phyloP scores from a whole-genome alignment of 2,888 invertebrate species.

The Microctonus brassicae region DNA sequence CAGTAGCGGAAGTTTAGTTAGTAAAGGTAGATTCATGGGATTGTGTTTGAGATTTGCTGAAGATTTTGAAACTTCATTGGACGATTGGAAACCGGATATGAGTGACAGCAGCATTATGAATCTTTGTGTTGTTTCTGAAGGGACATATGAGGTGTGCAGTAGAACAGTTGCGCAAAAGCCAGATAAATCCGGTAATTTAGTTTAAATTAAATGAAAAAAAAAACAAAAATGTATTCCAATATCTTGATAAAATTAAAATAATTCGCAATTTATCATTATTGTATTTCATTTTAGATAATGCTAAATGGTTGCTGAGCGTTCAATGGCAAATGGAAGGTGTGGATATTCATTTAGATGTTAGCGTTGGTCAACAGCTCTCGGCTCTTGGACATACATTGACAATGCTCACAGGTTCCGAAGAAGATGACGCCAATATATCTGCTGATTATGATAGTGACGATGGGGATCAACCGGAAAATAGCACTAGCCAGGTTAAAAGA shows the following conservation, averaged over 20 bases:
- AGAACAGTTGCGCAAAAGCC: slow-evolving; percentile 90
- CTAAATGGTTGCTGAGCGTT: slow-evolving; percentile 98
- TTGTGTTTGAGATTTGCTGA: slow-evolving; percentile 95
- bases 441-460: slow-evolving; percentile 84
- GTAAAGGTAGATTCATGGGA: slow-evolving; percentile 90
- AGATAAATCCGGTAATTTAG: slow-evolving; percentile 74
- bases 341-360: slow-evolving; percentile 95
- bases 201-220: neutral
- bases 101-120: slow-evolving; percentile 86
- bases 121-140: slow-evolving; percentile 97
- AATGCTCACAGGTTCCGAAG: slow-evolving; percentile 92
- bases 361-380: slow-evolving; percentile 95
- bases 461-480: slow-evolving; percentile 77
- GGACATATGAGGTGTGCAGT: slow-evolving; percentile 97
- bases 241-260: neutral
- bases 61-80: slow-evolving; percentile 95
- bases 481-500: slow-evolving; percentile 68
- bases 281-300: slow-evolving; percentile 78
- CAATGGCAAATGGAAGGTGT: slow-evolving; percentile 99
- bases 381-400: slow-evolving; percentile 95
- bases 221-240: slow-evolving; percentile 22
- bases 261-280: slow-evolving; percentile 11
- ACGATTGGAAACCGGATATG: slow-evolving; percentile 96
- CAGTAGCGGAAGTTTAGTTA: slow-evolving; percentile 94
- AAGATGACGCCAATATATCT: slow-evolving; percentile 80